These are phyloP conservation scores for Canis aureus DNA, from an alignment of 2,113 vertebrate species.

Conservation along the genomic window DNA sequence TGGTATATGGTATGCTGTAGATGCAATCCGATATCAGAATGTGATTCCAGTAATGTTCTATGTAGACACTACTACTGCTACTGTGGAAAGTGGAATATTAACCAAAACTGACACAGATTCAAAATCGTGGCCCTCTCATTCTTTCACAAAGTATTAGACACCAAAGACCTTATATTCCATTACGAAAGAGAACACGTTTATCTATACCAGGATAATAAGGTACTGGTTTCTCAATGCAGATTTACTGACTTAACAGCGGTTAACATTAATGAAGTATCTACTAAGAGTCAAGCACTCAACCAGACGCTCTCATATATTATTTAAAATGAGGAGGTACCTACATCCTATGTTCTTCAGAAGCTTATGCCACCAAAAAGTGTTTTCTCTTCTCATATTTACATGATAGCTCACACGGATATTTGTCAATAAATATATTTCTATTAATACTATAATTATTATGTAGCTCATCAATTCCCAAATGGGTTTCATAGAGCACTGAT, in stretches of 20 bases:
- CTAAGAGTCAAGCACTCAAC: not conserved
- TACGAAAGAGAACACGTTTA: not conserved
- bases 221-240: not conserved
- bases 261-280: not conserved
- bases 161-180: not conserved
- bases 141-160: not conserved
- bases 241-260: not conserved
- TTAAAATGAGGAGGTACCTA: slow-evolving; percentile 4
- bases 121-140: not conserved
- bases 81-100: not conserved
- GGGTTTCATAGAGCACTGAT: not conserved
- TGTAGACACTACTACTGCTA: not conserved
- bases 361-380: not conserved
- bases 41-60: not conserved
- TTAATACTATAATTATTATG: not conserved
- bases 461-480: slow-evolving; percentile 9
- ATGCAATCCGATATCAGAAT: not conserved
- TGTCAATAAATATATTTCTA: slow-evolving; percentile 22
- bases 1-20: not conserved
- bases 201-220: not conserved
- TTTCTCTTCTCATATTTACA: not conserved
- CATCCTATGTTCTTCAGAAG: not conserved
- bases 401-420: not conserved
- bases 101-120: not conserved
- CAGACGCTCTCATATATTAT: not conserved